phyloP scores from a whole-genome alignment of 2,888 invertebrate species.

The Dioctria rufipes region DNA sequence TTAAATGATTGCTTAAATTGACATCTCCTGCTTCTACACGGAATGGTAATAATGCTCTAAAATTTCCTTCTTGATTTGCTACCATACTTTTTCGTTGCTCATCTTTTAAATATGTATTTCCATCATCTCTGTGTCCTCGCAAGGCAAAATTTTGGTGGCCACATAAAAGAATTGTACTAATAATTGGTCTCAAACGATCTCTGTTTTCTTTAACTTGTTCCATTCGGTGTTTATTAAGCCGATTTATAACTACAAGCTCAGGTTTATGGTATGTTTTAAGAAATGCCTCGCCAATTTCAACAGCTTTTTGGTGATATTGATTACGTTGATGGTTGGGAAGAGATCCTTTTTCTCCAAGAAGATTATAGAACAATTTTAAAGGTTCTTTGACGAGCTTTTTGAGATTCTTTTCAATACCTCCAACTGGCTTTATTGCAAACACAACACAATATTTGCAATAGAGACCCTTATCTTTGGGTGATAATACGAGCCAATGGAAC shows the following conservation, averaged over 20 bases:
- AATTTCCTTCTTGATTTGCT: too few species aligned
- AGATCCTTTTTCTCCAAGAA: neutral
- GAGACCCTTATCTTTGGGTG: conserved; percentile 4
- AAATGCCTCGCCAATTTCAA: neutral
- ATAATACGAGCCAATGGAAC: conserved; percentile 2
- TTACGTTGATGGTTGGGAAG: neutral
- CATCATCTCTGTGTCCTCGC: too few species aligned
- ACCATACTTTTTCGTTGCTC: too few species aligned
- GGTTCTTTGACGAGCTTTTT: neutral
- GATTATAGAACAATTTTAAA: neutral
- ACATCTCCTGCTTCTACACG: too few species aligned
- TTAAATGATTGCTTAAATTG: too few species aligned
- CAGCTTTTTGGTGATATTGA: conserved; percentile 7
- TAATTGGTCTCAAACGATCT: too few species aligned
- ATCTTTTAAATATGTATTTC: too few species aligned
- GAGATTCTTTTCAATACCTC: neutral
- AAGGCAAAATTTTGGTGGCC: too few species aligned
- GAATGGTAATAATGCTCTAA: too few species aligned
- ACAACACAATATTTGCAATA: conserved; percentile 12
- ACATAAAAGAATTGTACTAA: too few species aligned
- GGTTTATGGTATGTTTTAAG: too few species aligned
- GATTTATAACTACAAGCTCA: neutral
- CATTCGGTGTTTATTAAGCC: neutral
- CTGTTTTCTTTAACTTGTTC: neutral
- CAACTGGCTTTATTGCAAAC: neutral